Evolutionary conservation across 2,113 vertebrate species (phyloP).

Genomic region (Astur gentilis): DNA sequence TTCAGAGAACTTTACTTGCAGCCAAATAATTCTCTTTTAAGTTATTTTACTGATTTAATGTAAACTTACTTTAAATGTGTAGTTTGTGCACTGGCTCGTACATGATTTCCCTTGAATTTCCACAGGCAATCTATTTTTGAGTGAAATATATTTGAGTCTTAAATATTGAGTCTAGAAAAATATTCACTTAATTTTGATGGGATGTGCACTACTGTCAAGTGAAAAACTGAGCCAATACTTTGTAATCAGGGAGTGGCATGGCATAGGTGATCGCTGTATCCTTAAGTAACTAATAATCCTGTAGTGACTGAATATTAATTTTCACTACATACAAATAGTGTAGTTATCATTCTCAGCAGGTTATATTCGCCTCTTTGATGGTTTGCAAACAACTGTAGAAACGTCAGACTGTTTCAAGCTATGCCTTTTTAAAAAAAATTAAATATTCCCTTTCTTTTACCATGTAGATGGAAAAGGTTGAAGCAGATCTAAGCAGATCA

Average conservation of each 20-base stretch:
- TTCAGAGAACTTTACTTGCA: slow-evolving; percentile 45
- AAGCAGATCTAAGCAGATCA: slow-evolving; percentile 86
- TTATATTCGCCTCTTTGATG: not conserved
- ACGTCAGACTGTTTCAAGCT: not conserved
- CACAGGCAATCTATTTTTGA: slow-evolving; percentile 14
- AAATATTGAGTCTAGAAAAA: not conserved
- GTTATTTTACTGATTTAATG: slow-evolving; percentile 58
- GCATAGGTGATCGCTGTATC: not conserved
- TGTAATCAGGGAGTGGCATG: not conserved
- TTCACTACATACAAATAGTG: not conserved
- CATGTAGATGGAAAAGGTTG: slow-evolving; percentile 89
- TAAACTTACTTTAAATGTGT: slow-evolving; percentile 1
- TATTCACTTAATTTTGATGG: not conserved
- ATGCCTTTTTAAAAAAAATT: slow-evolving; percentile 26
- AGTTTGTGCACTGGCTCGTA: slow-evolving; percentile 7
- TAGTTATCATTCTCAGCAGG: not conserved
- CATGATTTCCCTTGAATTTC: slow-evolving; percentile 19
- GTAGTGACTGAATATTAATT: not conserved
- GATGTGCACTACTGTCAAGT: not conserved
- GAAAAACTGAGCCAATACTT: not conserved
- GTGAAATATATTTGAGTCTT: not conserved
- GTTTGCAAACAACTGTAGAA: slow-evolving; percentile 10
- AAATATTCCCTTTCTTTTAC: slow-evolving; percentile 75
- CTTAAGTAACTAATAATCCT: not conserved
- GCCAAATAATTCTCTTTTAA: slow-evolving; percentile 60